Evolutionary conservation across 2,797 vertebrate species (phyloP).

Genomic region (Macropodus opercularis): DNA sequence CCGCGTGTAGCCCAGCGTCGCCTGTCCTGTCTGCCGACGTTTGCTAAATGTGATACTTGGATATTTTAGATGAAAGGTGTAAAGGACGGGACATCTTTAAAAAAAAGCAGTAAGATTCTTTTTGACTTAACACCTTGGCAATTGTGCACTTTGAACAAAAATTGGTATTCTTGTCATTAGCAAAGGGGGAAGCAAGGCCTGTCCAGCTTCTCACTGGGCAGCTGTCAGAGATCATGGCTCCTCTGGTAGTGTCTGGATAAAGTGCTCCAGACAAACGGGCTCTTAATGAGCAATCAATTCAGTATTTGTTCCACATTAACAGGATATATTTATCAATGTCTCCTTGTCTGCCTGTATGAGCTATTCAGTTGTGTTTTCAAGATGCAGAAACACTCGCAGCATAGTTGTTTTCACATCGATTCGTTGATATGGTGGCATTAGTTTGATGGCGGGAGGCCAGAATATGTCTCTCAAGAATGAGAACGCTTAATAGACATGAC

Average conservation of each 20-base stretch:
- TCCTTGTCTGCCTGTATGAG: constrained; percentile 14
- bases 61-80: constrained; percentile 40
- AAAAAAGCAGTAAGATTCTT: constrained; percentile 61
- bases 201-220: constrained; percentile 78
- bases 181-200: constrained; percentile 68
- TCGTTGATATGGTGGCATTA: constrained; percentile 44
- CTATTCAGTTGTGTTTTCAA: constrained; percentile 14
- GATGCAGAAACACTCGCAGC: constrained; percentile 11
- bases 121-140: constrained; percentile 61
- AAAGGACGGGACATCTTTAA: constrained; percentile 49
- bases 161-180: constrained; percentile 81
- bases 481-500: constrained; percentile 26
- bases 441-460: constrained; percentile 32
- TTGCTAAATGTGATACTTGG: constrained; percentile 38
- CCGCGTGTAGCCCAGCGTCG: constrained; percentile 6
- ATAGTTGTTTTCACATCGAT: constrained; percentile 46
- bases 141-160: constrained; percentile 72
- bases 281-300: constrained; percentile 48
- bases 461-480: constrained; percentile 24
- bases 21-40: constrained; percentile 11
- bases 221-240: constrained; percentile 74
- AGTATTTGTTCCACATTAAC: constrained; percentile 45
- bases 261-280: constrained; percentile 46
- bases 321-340: constrained; percentile 20
- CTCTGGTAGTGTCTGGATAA: constrained; percentile 72